Conservation (phyloP, 2,888 invertebrate genomes). For the Escarpia spicata region DNA sequence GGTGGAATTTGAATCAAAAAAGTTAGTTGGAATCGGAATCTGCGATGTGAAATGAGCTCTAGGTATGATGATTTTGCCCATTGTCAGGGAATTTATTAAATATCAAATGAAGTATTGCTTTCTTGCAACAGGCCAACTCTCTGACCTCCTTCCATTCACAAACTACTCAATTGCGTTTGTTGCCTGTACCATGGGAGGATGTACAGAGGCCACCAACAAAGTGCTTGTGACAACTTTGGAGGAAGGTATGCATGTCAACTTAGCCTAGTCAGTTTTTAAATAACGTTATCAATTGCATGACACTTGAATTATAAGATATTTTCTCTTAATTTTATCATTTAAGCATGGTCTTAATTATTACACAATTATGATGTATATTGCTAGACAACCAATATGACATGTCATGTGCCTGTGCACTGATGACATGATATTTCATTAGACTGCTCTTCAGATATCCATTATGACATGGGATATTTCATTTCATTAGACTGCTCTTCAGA, state of each 20-base stretch:
- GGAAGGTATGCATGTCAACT: constrained; percentile 50
- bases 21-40: no score
- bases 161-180: constrained; percentile 55
- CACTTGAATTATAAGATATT: not conserved
- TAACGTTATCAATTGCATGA: not conserved
- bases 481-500: no score
- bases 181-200: constrained; percentile 63
- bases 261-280: not conserved
- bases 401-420: no score
- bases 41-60: not conserved
- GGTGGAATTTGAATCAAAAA: no score
- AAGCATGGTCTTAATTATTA: not conserved
- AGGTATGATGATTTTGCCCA: not conserved
- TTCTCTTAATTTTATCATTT: not conserved
- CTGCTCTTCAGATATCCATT: no score
- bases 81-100: not conserved
- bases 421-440: no score
- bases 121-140: constrained; percentile 24
- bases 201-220: constrained; percentile 57
- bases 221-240: constrained; percentile 52
- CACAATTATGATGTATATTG: not conserved
- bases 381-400: no score
- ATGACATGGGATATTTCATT: no score
- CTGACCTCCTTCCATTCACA: constrained; percentile 51
- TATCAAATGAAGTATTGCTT: not conserved